Conservation (phyloP, 2,113 vertebrate genomes). For the Paedocypris sp. region DNA sequence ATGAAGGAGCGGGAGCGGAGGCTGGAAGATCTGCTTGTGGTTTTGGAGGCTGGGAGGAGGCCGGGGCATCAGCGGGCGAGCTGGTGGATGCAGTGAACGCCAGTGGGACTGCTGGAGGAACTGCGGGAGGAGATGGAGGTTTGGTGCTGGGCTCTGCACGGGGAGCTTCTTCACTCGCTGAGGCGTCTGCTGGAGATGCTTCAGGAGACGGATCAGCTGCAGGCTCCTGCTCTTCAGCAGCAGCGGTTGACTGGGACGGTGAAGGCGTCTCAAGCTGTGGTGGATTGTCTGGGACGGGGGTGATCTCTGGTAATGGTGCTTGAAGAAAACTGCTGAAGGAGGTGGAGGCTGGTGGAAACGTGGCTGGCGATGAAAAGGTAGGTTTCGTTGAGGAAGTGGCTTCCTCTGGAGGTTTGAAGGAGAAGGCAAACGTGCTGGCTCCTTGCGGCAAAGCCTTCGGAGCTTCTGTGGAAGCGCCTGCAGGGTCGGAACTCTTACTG, state of each 20-base stretch:
- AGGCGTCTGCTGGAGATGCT: background rate
- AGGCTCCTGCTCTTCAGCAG: background rate
- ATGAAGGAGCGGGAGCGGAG: background rate
- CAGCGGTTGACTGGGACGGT: background rate
- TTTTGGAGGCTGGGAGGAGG: conserved; percentile 18
- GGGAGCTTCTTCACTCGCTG: background rate
- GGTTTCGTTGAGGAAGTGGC: conserved; percentile 52
- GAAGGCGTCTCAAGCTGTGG: conserved; percentile 25
- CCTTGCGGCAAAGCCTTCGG: conserved; percentile 34
- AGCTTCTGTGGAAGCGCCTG: conserved; percentile 15
- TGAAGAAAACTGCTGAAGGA: conserved; percentile 42
- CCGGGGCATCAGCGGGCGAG: background rate
- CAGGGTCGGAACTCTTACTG: conserved; percentile 52
- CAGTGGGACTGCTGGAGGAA: background rate
- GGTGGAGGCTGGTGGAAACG: conserved; percentile 28
- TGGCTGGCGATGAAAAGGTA: background rate
- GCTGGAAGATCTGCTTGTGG: background rate
- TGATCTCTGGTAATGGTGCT: conserved; percentile 24
- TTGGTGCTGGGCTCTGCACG: conserved; percentile 19
- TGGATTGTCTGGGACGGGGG: conserved; percentile 42
- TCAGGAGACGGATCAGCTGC: background rate
- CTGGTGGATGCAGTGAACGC: conserved; percentile 14
- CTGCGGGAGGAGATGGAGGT: conserved; percentile 25
- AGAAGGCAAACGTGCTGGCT: background rate
- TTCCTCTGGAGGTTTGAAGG: conserved; percentile 38